Conservation (phyloP, 2,888 invertebrate genomes). For the Caenorhabditis imperialis region DNA sequence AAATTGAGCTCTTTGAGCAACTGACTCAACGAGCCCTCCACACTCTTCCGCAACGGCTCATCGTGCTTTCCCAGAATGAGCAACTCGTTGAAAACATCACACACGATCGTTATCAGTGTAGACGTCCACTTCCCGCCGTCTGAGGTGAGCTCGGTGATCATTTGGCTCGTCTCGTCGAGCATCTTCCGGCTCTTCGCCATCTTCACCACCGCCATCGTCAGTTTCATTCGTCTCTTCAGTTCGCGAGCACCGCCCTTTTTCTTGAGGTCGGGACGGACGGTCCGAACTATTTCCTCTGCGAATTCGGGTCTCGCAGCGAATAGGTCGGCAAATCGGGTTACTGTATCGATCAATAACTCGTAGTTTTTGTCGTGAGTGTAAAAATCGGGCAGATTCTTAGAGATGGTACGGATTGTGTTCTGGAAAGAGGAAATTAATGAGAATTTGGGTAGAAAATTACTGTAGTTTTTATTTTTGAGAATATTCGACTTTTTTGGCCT, state of each 20-base stretch:
- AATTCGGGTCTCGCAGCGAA: constrained; percentile 11
- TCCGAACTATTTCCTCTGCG: constrained; percentile 39
- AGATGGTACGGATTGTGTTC: constrained; percentile 11
- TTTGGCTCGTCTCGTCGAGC: constrained; percentile 15
- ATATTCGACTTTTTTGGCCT: no score
- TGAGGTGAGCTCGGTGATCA: no score
- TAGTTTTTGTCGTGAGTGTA: constrained; percentile 37
- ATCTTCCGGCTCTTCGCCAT: constrained; percentile 29
- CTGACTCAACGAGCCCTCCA: constrained; percentile 28
- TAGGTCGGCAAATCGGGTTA: constrained; percentile 19
- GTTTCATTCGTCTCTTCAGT: constrained; percentile 24
- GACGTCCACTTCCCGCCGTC: constrained; percentile 38
- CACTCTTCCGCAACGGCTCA: not conserved
- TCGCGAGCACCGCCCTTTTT: constrained; percentile 10
- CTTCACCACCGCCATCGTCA: constrained; percentile 34
- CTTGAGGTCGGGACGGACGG: constrained; percentile 24
- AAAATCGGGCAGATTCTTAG: constrained; percentile 20
- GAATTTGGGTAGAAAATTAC: not conserved
- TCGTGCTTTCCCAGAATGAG: constrained; percentile 37
- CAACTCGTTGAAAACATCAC: constrained; percentile 41
- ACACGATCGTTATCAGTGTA: constrained; percentile 25
- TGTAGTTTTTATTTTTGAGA: no score
- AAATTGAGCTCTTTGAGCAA: constrained; percentile 36
- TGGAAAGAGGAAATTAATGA: constrained; percentile 3
- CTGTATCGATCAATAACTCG: constrained; percentile 25